These are phyloP conservation scores for Stenichneumon culpator DNA, from an alignment of 2,888 invertebrate genomes.

Conservation along the genomic window DNA sequence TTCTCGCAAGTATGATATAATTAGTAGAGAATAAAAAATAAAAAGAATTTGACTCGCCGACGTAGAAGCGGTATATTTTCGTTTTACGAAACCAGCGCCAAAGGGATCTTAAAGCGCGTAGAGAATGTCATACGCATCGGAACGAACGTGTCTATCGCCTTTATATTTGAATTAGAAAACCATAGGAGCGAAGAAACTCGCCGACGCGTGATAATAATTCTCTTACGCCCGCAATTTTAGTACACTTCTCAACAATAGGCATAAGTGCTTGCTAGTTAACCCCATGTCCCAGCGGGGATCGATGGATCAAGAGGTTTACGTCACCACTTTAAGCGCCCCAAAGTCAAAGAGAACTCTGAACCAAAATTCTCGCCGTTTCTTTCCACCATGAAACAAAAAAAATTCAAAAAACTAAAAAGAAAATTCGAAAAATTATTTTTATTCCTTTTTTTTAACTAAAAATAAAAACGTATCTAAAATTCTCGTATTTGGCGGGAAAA, in stretches of 20 bases:
- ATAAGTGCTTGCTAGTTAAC: slow-evolving; percentile 65
- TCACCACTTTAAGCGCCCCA: slow-evolving; percentile 63
- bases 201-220: slow-evolving; percentile 19
- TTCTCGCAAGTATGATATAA: not conserved
- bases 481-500: slow-evolving; percentile 2
- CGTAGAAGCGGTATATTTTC: not conserved
- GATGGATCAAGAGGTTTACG: slow-evolving; percentile 67
- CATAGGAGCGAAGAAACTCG: slow-evolving; percentile 13
- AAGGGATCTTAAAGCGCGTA: not conserved
- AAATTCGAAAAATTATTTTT: too few relatives aligned
- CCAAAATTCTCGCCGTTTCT: not conserved
- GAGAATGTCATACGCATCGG: not conserved
- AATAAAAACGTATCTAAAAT: not conserved
- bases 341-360: slow-evolving; percentile 30
- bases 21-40: not conserved
- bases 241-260: slow-evolving; percentile 48
- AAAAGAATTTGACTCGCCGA: not conserved
- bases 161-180: slow-evolving; percentile 14
- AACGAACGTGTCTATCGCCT: not conserved
- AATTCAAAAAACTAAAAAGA: not conserved
- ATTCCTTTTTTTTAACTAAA: not conserved
- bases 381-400: not conserved
- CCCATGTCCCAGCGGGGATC: slow-evolving; percentile 56
- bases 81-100: not conserved
- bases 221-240: slow-evolving; percentile 28